Evolutionary conservation across 37 sponge, comb jelly and placozoan genomes (phyloP).

Genomic region (Chondrosia reniformis): DNA sequence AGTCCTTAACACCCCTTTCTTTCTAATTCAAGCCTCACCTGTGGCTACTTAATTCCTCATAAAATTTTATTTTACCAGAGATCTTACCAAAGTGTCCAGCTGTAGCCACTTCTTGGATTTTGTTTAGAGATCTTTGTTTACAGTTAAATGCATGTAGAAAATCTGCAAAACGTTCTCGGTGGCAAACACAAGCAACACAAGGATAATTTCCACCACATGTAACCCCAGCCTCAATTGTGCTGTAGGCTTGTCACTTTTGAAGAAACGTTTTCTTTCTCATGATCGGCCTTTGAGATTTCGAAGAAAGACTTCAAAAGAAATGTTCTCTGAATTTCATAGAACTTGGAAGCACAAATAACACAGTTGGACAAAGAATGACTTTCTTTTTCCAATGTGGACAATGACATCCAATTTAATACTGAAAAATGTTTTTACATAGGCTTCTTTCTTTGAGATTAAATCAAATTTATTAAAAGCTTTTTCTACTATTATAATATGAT

Average conservation of each 20-base stretch:
- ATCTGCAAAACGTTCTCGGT: conserved; percentile 6
- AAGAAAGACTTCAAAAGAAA: too few relatives aligned
- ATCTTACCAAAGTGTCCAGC: conserved; percentile 13
- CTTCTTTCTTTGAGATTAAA: too few relatives aligned
- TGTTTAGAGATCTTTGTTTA: conserved; percentile 6
- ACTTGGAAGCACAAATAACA: too few relatives aligned
- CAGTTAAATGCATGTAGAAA: conserved; percentile 3
- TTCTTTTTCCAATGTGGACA: too few relatives aligned
- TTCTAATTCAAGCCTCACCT: not conserved
- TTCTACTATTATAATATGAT: too few relatives aligned
- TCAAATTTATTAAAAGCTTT: too few relatives aligned
- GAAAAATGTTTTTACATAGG: too few relatives aligned
- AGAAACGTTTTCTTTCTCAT: too few relatives aligned
- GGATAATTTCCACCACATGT: conserved; percentile 26
- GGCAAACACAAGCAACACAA: conserved; percentile 17
- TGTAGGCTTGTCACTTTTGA: conserved; percentile 31
- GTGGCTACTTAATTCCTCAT: not conserved
- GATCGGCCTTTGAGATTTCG: too few relatives aligned
- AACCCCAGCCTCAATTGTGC: conserved; percentile 24
- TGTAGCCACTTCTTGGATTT: conserved; percentile 12
- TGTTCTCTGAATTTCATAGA: too few relatives aligned
- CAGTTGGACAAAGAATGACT: too few relatives aligned
- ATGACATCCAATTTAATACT: too few relatives aligned
- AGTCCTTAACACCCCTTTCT: conserved; percentile 12
- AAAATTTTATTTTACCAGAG: not conserved